phyloP scores from a whole-genome alignment of 1,140 invertebrate genomes.

The Ctenoplectra terminalis region DNA sequence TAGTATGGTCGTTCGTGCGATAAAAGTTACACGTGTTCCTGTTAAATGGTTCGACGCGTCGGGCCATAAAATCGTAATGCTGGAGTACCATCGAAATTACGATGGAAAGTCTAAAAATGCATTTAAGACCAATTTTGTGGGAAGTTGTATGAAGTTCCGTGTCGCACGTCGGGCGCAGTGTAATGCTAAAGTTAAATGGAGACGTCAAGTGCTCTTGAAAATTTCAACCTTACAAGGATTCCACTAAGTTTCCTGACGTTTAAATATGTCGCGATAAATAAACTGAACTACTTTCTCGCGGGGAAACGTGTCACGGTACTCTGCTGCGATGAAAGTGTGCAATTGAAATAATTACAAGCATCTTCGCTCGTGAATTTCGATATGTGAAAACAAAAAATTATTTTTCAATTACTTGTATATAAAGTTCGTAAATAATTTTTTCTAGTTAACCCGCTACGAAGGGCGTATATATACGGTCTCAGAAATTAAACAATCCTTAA shows the following conservation, averaged over 20 bases:
- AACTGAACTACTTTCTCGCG: background rate
- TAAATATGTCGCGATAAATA: slow-evolving; percentile 4
- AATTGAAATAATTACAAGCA: too few species aligned
- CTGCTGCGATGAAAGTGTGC: too few species aligned
- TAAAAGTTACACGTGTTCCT: background rate
- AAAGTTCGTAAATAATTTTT: too few species aligned
- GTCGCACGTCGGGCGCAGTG: background rate
- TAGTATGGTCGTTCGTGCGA: too few species aligned
- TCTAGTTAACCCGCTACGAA: too few species aligned
- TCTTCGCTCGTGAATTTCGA: too few species aligned
- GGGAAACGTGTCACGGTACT: background rate
- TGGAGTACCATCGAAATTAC: background rate
- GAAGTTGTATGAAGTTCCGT: background rate
- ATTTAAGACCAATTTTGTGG: background rate
- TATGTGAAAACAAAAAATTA: too few species aligned
- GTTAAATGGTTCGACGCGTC: background rate
- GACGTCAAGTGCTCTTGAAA: slow-evolving; percentile 23
- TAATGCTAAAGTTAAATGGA: slow-evolving; percentile 38
- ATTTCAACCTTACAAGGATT: background rate
- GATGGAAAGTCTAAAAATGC: background rate
- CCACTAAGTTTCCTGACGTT: background rate
- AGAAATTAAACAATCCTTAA: too few species aligned
- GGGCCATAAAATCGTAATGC: background rate
- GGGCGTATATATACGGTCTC: too few species aligned
- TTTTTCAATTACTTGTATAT: too few species aligned